Evolutionary conservation across 2,888 invertebrate species (phyloP), one percentile per base, ranked within the genome.

Genomic region (Luperina nickerlii): DNA sequence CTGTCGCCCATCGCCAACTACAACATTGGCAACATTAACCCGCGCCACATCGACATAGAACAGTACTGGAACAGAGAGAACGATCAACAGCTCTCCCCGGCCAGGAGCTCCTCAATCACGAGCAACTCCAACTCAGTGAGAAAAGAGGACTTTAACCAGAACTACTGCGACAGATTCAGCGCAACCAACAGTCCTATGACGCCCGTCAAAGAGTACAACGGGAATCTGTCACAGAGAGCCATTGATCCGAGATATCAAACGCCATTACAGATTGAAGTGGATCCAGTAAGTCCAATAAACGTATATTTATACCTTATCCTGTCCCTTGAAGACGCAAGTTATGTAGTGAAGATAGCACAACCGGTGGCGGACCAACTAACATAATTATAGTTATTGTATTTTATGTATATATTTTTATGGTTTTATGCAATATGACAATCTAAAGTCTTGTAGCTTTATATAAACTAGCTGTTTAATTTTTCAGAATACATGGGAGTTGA

Each of bases 241-340:
- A 83, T 94, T 32, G 95, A 96, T 85, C 89, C 94, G 32, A 92
- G 94, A 91, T 95, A 97, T 93, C 93, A 95, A 87, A 96, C 95
- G 76, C 97, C 97, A 45, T 96, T 98, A 86, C 96, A 97, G 83
- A 97, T 98, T 82, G 97, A 98, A 90, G 97, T 98, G 82, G 98
- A 98, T 95, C 97, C 98, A 91, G 98, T 98, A 97, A 97, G 97
- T 97, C 92, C 85, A 87, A 82, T 87, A 84, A 87, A 86, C 87
- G 85, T 82, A 88, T 87, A 81, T 90, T 86, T 83, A 81, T 87
- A 88, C 87, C 88, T 84, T 87, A 69, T 86, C 87, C 87, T 75
- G 84, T 82, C 84, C 90, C 82, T 81, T 88, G 88, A 90, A 84
- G 83, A 76, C 83, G 84, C 76, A 78, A 76, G 79, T 81, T 88